phyloP scores from a whole-genome alignment of 2,888 invertebrate genomes.

The Orthosia incerta region DNA sequence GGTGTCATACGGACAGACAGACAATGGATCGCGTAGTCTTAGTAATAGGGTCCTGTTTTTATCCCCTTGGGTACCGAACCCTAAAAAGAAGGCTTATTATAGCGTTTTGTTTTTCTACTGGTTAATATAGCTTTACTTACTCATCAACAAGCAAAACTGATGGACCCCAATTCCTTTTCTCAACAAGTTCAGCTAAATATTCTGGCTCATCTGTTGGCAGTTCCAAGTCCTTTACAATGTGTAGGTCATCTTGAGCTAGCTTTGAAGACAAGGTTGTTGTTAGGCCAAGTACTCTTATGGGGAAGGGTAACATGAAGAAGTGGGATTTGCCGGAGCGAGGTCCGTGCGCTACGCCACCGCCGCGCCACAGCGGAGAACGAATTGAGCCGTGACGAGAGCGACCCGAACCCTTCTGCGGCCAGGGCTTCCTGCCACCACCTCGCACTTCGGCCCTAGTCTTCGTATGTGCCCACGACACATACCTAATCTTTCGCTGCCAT shows the following conservation, averaged over 20 bases:
- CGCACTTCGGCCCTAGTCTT: conserved; percentile 96
- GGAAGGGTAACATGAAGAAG: conserved; percentile 98
- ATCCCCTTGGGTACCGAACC: too few relatives aligned
- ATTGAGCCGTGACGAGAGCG: conserved; percentile 98
- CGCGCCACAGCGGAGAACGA: conserved; percentile 96
- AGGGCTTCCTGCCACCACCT: conserved; percentile 98
- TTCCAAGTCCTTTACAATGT: conserved; percentile 96
- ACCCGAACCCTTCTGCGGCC: conserved; percentile 99
- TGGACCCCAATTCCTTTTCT: conserved; percentile 98
- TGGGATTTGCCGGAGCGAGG: conserved; percentile 97
- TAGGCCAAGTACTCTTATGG: conserved; percentile 94
- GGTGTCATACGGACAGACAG: too few relatives aligned
- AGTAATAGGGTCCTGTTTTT: too few relatives aligned
- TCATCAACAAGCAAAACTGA: conserved; percentile 98
- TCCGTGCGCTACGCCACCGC: conserved; percentile 97
- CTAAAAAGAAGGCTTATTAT: background rate
- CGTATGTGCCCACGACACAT: conserved; percentile 95
- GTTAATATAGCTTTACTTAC: conserved; percentile 88
- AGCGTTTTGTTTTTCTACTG: background rate
- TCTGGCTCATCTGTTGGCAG: conserved; percentile 95
- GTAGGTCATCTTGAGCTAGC: conserved; percentile 98
- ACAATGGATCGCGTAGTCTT: too few relatives aligned
- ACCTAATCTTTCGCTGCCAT: conserved; percentile 96
- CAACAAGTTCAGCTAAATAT: conserved; percentile 95
- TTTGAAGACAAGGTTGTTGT: conserved; percentile 96